Base-by-base conservation (phyloP, 1,140 invertebrate species). In the Camponotus floridanus region DNA sequence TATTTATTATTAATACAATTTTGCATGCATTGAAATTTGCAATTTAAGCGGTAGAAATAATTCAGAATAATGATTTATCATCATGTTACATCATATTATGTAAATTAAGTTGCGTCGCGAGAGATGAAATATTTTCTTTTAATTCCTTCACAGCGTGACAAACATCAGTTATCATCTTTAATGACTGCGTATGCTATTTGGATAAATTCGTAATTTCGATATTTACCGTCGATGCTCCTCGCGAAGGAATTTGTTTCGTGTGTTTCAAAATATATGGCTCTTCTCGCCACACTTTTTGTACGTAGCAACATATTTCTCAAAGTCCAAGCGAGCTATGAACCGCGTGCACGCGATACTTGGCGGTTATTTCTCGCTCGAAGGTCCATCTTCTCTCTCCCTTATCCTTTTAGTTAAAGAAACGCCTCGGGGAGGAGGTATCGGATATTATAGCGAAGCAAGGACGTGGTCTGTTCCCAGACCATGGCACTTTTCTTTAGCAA, bases 171-270 rank as follows among this genome's bases (percentile, higher is more conserved):
- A 18, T 62, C 33, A 42, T 39, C 39, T 21, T 68, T n/a, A n/a
- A 55, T 15, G 57, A 36, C 45, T 18, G 15, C n/a, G 21, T 21
- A 55, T 31, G 5, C 67, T 67, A 64, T 80, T 80, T 55, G 45
- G 39, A 39, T 33, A 36, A 39, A 79, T 55, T 55, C 57, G 15
- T 45, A 31, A 80, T 70, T 68, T 80, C 33, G 15, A 70, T 80
- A 55, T 67, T 55, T 67, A 7, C 26, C 62, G 2, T 65, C 48
- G 48, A 39, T 31, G 42, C 33, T 70, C n/a, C 48, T 70, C 21
- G 64, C n/a, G 5, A 70, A 31, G 57, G 31, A 36, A 65, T 21
- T 42, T 6, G 48, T 21, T 68, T 80, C 55, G 51, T 15, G 33
- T 39, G 45, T 36, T 26, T 36, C 13, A 2, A 33, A 21, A 18